A percentile compares a stretch with the other conserved stretches of the same genome.
phyloP scores from a whole-genome alignment of 2,113 vertebrate species.

The Sinocyclocheilus grahami region DNA sequence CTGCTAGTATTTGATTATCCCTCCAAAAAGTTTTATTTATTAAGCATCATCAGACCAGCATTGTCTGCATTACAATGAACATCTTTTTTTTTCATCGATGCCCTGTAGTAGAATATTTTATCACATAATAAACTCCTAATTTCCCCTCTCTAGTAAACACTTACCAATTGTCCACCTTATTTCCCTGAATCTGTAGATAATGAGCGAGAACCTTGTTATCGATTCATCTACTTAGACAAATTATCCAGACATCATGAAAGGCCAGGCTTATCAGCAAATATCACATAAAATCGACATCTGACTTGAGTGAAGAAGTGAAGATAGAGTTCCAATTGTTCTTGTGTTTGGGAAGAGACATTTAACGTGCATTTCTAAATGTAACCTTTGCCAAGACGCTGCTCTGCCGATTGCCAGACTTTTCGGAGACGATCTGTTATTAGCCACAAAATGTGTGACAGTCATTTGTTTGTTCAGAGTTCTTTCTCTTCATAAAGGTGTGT shows the following conservation, averaged over 20 bases:
- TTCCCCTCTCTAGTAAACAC: neutral
- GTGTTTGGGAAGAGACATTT: neutral
- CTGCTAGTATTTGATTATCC: neutral
- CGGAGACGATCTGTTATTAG: conserved; percentile 50
- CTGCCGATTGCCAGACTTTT: conserved; percentile 47
- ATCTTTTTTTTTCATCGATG: neutral
- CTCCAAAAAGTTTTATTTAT: too few species aligned
- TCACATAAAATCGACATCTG: conserved; percentile 48
- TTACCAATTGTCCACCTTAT: neutral
- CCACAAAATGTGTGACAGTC: conserved; percentile 29
- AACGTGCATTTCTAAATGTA: conserved; percentile 44
- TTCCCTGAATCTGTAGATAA: neutral
- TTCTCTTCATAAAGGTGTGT: neutral
- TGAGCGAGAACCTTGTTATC: neutral
- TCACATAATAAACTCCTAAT: neutral
- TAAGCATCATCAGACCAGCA: neutral
- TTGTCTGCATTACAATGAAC: neutral
- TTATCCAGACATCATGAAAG: conserved; percentile 49
- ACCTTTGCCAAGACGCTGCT: conserved; percentile 28
- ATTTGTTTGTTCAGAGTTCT: conserved; percentile 46
- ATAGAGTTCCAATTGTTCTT: neutral
- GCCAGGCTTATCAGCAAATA: conserved; percentile 60
- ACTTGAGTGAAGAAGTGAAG: conserved; percentile 40
- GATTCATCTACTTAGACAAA: neutral
- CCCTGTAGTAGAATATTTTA: too few species aligned